Conservation (phyloP, 2,113 vertebrate genomes). For the Corydoras maculifer region DNA sequence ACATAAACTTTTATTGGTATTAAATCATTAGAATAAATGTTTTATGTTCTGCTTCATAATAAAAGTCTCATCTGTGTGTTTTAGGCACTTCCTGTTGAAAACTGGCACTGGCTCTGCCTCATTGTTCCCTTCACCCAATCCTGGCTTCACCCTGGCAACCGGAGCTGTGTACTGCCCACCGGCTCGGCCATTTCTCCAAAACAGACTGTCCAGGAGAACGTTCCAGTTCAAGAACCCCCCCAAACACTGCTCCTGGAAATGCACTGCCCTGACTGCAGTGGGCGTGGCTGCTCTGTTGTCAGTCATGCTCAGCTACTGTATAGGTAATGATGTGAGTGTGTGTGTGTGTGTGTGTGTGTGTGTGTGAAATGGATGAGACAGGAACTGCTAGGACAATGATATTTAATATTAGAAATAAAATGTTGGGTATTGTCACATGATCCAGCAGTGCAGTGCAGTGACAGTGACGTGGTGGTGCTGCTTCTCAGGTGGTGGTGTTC, state of each 20-base stretch:
- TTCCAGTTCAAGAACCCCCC: constrained; percentile 99
- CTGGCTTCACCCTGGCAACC: constrained; percentile 97
- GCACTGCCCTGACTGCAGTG: constrained; percentile 90
- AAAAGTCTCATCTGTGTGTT: constrained; percentile 37
- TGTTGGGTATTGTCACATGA: too few species aligned
- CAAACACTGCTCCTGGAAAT: constrained; percentile 97
- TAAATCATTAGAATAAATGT: neutral
- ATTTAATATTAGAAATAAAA: too few species aligned
- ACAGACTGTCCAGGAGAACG: constrained; percentile 90
- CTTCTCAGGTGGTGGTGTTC: neutral
- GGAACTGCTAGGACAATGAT: too few species aligned
- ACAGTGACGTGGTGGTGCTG: too few species aligned
- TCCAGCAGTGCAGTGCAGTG: too few species aligned
- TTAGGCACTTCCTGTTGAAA: constrained; percentile 98
- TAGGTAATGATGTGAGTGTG: constrained; percentile 72
- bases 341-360: constrained; percentile 42
- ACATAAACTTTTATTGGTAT: too few species aligned
- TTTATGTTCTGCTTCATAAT: neutral
- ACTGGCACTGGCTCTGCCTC: constrained; percentile 95
- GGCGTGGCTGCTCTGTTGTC: constrained; percentile 88
- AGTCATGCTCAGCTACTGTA: constrained; percentile 90
- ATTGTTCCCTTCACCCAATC: constrained; percentile 91
- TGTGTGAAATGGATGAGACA: neutral
- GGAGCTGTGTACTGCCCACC: constrained; percentile 97
- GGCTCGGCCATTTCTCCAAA: constrained; percentile 87